Conservation (phyloP, 1,140 invertebrate genomes). For the Bombus ignitus region DNA sequence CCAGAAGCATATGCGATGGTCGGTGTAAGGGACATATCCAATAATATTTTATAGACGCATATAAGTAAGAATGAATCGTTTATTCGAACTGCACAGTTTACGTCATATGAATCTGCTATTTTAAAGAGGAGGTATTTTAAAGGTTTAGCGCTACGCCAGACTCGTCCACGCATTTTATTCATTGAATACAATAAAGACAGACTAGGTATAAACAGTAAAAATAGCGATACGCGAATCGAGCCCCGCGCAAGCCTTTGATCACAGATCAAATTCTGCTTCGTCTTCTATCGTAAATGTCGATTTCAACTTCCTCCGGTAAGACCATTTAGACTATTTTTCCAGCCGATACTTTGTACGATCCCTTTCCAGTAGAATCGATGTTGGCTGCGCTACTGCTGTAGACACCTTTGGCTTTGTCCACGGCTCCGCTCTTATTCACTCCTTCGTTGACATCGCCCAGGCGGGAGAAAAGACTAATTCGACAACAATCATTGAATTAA, state of each 20-base stretch:
- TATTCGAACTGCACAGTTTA: slow-evolving; percentile 17
- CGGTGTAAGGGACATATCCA: not conserved
- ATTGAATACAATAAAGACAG: not conserved
- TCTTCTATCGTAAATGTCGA: not conserved
- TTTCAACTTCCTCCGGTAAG: not conserved
- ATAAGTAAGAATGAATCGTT: slow-evolving; percentile 1
- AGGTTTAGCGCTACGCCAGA: no score
- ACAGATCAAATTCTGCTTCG: not conserved
- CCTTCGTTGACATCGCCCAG: slow-evolving; percentile 68
- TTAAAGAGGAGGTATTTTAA: no score
- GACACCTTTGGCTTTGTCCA: slow-evolving; percentile 76
- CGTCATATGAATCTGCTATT: not conserved
- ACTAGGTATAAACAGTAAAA: not conserved
- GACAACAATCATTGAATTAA: not conserved
- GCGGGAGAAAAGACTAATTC: slow-evolving; percentile 69
- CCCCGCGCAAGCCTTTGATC: not conserved
- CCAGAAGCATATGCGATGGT: not conserved
- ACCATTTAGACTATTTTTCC: slow-evolving; percentile 68
- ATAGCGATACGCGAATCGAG: not conserved
- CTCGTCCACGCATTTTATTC: not conserved
- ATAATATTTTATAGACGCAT: not conserved
- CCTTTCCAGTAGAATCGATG: slow-evolving; percentile 76
- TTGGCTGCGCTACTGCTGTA: slow-evolving; percentile 75
- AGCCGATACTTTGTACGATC: slow-evolving; percentile 76
- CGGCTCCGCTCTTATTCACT: slow-evolving; percentile 67